These are phyloP conservation scores for Takifugu flavidus DNA, from an alignment of 2,113 vertebrate species.

Conservation along the genomic window DNA sequence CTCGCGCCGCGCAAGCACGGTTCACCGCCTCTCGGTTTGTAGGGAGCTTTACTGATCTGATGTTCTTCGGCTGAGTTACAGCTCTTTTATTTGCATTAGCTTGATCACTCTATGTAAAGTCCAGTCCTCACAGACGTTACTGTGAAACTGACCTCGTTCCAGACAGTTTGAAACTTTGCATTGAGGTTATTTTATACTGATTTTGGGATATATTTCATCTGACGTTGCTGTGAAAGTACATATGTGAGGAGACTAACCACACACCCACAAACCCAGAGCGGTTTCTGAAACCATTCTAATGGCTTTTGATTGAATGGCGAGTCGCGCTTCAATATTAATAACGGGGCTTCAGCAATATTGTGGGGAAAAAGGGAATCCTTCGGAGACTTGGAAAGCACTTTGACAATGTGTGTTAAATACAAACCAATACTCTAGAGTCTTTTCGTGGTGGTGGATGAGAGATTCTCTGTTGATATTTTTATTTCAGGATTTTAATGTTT, in stretches of 20 bases:
- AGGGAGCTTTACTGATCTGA: not conserved
- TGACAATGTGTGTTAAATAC: conserved; percentile 25
- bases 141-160: not conserved
- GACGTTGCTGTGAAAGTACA: no score
- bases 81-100: conserved; percentile 5
- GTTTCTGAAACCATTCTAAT: not conserved
- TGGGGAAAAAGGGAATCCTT: conserved; percentile 38
- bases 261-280: not conserved
- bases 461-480: conserved; percentile 26
- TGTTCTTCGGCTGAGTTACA: not conserved
- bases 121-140: conserved; percentile 8
- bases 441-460: conserved; percentile 24
- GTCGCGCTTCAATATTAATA: not conserved
- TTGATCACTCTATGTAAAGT: conserved; percentile 3
- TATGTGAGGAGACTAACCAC: not conserved
- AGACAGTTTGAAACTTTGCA: not conserved
- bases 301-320: not conserved
- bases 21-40: not conserved
- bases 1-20: conserved; percentile 1
- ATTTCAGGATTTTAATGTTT: conserved; percentile 27
- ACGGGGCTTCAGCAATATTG: not conserved
- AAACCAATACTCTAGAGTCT: conserved; percentile 14
- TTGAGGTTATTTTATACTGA: conserved; percentile 11
- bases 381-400: conserved; percentile 42
- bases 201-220: conserved; percentile 13